phyloP scores from a whole-genome alignment of 2,888 invertebrate genomes.

The Apamea epomidion region DNA sequence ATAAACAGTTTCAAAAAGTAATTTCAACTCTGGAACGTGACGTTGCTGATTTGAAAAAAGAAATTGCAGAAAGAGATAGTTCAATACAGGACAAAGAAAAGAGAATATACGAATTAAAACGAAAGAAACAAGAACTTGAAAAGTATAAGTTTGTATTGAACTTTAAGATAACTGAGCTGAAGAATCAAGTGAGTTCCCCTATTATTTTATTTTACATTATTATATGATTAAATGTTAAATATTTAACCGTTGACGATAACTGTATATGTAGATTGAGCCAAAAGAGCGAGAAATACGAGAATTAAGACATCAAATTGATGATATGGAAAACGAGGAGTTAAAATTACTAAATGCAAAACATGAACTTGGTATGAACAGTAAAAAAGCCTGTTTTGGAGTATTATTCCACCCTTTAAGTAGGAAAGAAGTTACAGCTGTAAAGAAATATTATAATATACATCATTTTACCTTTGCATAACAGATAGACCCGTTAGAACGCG shows the following conservation, averaged over 20 bases:
- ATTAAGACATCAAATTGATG: conserved; percentile 94
- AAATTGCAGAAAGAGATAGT: conserved; percentile 95
- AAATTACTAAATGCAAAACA: conserved; percentile 90
- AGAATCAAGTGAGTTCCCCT: conserved; percentile 90
- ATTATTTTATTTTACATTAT: not conserved
- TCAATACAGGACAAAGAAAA: conserved; percentile 97
- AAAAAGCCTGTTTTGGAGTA: conserved; percentile 7
- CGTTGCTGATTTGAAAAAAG: conserved; percentile 95
- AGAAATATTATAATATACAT: conserved; percentile 45
- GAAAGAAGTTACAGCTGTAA: conserved; percentile 88
- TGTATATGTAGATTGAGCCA: conserved; percentile 93
- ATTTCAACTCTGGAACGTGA: conserved; percentile 94
- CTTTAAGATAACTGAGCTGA: conserved; percentile 96
- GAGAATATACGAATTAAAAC: conserved; percentile 95
- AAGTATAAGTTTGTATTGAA: conserved; percentile 97
- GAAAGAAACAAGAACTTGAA: conserved; percentile 96
- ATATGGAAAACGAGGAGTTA: conserved; percentile 96
- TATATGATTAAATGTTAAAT: not conserved
- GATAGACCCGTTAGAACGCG: conserved; percentile 96
- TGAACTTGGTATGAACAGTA: conserved; percentile 83
- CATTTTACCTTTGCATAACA: conserved; percentile 76
- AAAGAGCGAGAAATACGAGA: conserved; percentile 95
- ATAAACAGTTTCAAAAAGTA: conserved; percentile 92
- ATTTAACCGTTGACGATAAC: conserved; percentile 19
- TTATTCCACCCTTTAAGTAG: conserved; percentile 18